Evolutionary conservation across 2,797 vertebrate species (phyloP).

Genomic region (Hybognathus amarus): DNA sequence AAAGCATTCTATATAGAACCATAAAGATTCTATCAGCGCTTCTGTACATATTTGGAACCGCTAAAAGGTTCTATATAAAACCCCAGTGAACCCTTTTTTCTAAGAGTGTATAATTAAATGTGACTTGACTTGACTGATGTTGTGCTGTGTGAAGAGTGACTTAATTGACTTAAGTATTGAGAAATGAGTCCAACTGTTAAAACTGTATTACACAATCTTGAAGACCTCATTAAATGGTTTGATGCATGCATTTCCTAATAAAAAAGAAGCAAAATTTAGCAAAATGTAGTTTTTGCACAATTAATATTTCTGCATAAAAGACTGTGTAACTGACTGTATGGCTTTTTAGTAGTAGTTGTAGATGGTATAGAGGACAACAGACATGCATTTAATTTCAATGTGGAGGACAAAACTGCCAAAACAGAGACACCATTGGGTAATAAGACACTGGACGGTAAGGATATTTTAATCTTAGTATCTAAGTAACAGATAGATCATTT

Average conservation of each 20-base stretch:
- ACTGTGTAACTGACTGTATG: constrained; percentile 62
- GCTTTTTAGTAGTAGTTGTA: constrained; percentile 83
- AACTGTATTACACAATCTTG: background rate
- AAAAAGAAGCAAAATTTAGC: background rate
- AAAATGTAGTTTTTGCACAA: background rate
- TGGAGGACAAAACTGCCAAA: constrained; percentile 70
- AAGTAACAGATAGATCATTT: background rate
- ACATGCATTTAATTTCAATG: constrained; percentile 84
- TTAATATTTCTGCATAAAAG: background rate
- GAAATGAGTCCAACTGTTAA: too few species aligned
- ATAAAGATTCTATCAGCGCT: too few species aligned
- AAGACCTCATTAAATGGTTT: background rate
- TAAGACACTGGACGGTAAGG: background rate
- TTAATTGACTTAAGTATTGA: too few species aligned
- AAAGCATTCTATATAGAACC: too few species aligned
- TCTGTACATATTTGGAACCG: too few species aligned
- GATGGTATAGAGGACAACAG: constrained; percentile 92
- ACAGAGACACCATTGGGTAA: constrained; percentile 57
- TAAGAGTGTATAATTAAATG: too few species aligned
- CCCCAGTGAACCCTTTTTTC: too few species aligned
- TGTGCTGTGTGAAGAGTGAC: background rate
- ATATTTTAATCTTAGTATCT: background rate
- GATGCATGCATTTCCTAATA: background rate
- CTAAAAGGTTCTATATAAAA: too few species aligned
- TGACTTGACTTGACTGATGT: too few species aligned